Evolutionary conservation across 2,113 vertebrate species (phyloP), one percentile per base, ranked within the genome.

Genomic region (Triplophysa dalaica): DNA sequence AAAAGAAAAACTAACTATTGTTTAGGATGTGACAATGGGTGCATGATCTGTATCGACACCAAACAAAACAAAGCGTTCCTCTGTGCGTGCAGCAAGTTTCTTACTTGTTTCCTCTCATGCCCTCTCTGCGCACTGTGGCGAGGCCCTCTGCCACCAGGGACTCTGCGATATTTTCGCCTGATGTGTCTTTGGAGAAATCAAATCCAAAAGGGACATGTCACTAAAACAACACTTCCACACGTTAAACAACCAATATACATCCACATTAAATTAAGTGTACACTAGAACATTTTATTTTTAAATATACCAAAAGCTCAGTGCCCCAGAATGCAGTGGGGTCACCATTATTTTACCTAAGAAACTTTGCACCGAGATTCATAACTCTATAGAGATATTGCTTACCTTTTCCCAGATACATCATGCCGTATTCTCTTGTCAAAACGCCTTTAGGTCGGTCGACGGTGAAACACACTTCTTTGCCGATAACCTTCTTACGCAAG

Each of bases 401-500:
- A 97, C 97, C 97, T 94, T 92, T 97, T 0, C 97, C 97, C 87
- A 99, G 80, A 87, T 96, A 98, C 8, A 99, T 94, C 91, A 96
- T 94, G 64, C 97, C 97, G 0, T 99, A 99, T 88, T 99, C 97
- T 21, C 98, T 92, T 75, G 95, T 95, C 83, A 94, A 90, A 0
- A 89, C 87, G 1, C 95, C 95, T 91, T 95, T 98, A 89, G 50
- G 50, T 52, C 95, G 94, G 87, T 99, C 98, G 86, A 99, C 95
- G 0, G 94, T 97, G 83, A 99, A 99, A 90, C 97, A 99, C 10
- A 99, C 94, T 87, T 99, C 97, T 91, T 99, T 99, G 41, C 98
- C 98, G 10, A 99, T 99, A 70, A 99, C 89, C 88, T 98, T 99
- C 92, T 97, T 98, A 22, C 98, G 90, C 84, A 99, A 92, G 83